Evolutionary conservation across 2,888 invertebrate genomes (phyloP).

Genomic region (Tyria jacobaeae): DNA sequence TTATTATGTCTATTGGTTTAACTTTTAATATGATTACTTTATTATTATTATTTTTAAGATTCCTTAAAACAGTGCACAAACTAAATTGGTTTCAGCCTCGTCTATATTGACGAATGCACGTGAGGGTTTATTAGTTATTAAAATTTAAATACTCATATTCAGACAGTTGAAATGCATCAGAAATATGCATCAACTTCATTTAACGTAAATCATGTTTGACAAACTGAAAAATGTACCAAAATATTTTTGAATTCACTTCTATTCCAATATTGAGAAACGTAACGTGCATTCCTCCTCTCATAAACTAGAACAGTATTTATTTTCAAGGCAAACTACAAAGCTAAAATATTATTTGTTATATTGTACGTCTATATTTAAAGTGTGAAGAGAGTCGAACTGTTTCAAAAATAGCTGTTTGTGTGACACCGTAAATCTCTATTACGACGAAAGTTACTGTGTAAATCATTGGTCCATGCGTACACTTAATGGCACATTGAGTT

Average conservation of each 20-base stretch:
- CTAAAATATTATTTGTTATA: constrained; percentile 77
- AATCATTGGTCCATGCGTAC: constrained; percentile 71
- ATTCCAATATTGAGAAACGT: constrained; percentile 36
- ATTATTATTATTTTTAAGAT: constrained; percentile 18
- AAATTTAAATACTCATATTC: constrained; percentile 21
- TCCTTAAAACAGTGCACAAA: constrained; percentile 12
- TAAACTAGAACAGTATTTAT: constrained; percentile 65
- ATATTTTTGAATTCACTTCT: constrained; percentile 23
- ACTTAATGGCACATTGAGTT: constrained; percentile 77
- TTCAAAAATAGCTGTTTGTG: constrained; percentile 79
- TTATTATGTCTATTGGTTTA: neutral
- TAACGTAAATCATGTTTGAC: constrained; percentile 36
- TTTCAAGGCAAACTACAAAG: constrained; percentile 69
- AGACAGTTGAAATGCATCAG: constrained; percentile 19
- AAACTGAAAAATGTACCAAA: constrained; percentile 33
- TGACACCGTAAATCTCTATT: constrained; percentile 81
- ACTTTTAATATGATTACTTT: constrained; percentile 14
- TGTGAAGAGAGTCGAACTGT: constrained; percentile 77
- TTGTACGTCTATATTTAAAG: constrained; percentile 82
- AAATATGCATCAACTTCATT: constrained; percentile 16
- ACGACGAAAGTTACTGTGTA: constrained; percentile 77
- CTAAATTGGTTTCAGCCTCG: constrained; percentile 12
- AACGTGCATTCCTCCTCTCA: constrained; percentile 46
- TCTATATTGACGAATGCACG: constrained; percentile 16
- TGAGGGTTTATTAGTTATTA: constrained; percentile 19